phyloP scores from a whole-genome alignment of 2,888 invertebrate genomes.

The Sarcophaga variegata region DNA sequence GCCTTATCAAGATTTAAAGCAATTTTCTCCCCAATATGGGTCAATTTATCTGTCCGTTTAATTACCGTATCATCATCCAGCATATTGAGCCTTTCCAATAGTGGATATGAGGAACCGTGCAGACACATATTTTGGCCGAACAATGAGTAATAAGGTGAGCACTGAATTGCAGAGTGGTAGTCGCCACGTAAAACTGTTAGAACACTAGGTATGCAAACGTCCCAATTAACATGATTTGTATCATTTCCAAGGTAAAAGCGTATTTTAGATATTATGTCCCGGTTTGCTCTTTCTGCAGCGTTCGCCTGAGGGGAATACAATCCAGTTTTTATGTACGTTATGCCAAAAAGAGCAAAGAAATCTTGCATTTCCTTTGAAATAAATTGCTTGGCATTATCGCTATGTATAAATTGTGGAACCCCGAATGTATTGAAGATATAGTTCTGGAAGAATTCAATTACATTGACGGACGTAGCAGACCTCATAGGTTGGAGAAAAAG shows the following conservation, averaged over 20 bases:
- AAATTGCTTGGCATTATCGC: slow-evolving; percentile 51
- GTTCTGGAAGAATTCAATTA: slow-evolving; percentile 39
- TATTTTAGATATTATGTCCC: slow-evolving; percentile 13
- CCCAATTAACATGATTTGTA: neutral
- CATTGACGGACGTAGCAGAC: slow-evolving; percentile 14
- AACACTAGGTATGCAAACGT: neutral
- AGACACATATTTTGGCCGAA: slow-evolving; percentile 3
- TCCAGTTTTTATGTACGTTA: slow-evolving; percentile 34
- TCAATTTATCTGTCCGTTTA: neutral
- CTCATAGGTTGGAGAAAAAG: neutral
- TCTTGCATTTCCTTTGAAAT: slow-evolving; percentile 26
- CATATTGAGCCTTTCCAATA: slow-evolving; percentile 9
- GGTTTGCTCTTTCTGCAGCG: slow-evolving; percentile 53
- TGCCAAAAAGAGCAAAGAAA: slow-evolving; percentile 30
- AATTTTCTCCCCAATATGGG: neutral
- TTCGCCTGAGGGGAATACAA: slow-evolving; percentile 56
- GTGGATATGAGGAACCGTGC: neutral
- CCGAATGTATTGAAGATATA: slow-evolving; percentile 39
- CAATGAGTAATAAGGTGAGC: slow-evolving; percentile 12
- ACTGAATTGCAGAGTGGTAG: slow-evolving; percentile 14
- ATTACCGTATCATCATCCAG: neutral
- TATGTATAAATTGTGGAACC: slow-evolving; percentile 41
- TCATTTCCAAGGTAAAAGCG: neutral
- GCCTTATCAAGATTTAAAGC: neutral
- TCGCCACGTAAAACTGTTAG: neutral